These are phyloP conservation scores for Ephydatia muelleri DNA, from an alignment of 37 sponge, comb jelly and placozoan genomes.

Conservation along the genomic window DNA sequence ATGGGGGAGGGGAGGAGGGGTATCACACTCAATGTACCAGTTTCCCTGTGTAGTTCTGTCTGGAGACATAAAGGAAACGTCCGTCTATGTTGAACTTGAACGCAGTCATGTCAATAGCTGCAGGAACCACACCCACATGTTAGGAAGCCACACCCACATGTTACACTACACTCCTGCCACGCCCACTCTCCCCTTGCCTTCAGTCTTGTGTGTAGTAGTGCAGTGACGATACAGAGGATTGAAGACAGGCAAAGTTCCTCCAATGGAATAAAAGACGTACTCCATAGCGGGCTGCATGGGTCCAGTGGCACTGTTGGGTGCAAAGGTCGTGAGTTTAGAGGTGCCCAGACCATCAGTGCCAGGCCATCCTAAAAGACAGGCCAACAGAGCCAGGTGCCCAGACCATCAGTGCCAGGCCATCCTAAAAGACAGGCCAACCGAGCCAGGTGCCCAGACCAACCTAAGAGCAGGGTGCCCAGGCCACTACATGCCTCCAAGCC, in stretches of 20 bases:
- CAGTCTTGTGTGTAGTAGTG: conserved; percentile 2
- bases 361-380: no score
- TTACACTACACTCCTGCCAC: neutral
- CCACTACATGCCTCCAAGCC: no score
- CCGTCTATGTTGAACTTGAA: conserved; percentile 61
- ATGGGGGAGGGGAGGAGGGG: neutral
- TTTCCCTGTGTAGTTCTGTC: conserved; percentile 44
- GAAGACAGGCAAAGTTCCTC: neutral
- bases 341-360: no score
- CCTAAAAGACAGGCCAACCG: no score
- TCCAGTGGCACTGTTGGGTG: neutral
- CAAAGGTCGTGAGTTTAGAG: no score
- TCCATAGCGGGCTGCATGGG: neutral
- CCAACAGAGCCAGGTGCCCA: no score
- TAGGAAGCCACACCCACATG: neutral
- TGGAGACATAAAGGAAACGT: conserved; percentile 53
- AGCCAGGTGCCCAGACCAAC: no score
- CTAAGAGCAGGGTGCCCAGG: no score
- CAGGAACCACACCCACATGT: neutral
- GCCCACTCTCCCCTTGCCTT: conserved; percentile 17
- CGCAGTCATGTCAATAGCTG: conserved; percentile 48
- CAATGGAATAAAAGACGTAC: conserved; percentile 27
- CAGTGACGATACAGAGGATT: conserved; percentile 35
- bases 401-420: no score
- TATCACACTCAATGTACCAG: neutral